Conservation (phyloP, 2,888 invertebrate species). For the Eurois occulta region DNA sequence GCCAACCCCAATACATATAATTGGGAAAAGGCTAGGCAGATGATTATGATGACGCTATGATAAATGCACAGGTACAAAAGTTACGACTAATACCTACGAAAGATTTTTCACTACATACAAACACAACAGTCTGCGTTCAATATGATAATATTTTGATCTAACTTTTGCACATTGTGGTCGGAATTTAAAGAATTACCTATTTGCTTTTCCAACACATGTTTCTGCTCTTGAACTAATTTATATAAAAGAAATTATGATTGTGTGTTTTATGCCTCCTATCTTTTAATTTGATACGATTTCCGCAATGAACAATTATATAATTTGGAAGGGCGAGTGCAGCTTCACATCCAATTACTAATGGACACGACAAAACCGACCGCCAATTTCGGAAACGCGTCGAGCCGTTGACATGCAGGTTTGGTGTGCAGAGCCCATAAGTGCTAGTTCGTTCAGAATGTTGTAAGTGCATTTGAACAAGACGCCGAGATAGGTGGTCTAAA, state of each 20-base stretch:
- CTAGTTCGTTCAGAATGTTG: not conserved
- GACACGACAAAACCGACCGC: not conserved
- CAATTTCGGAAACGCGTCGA: not conserved
- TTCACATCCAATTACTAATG: not conserved
- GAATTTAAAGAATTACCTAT: not conserved
- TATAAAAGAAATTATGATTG: not conserved
- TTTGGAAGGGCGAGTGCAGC: not conserved
- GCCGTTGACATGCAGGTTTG: not conserved
- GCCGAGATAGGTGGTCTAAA: not conserved
- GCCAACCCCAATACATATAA: too few relatives aligned
- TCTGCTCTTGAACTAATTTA: not conserved
- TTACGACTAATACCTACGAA: not conserved
- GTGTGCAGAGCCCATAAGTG: not conserved
- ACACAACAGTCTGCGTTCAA: not conserved
- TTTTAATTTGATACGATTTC: not conserved
- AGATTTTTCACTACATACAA: not conserved
- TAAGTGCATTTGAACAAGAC: not conserved
- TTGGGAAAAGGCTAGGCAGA: too few relatives aligned
- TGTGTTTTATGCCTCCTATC: not conserved
- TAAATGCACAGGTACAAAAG: not conserved
- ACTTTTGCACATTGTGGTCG: not conserved
- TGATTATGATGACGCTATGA: too few relatives aligned
- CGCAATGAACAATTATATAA: not conserved
- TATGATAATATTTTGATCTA: not conserved
- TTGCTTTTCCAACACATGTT: not conserved